Base-by-base conservation (phyloP, 2,797 vertebrate species). In the Rachycentron canadum region DNA sequence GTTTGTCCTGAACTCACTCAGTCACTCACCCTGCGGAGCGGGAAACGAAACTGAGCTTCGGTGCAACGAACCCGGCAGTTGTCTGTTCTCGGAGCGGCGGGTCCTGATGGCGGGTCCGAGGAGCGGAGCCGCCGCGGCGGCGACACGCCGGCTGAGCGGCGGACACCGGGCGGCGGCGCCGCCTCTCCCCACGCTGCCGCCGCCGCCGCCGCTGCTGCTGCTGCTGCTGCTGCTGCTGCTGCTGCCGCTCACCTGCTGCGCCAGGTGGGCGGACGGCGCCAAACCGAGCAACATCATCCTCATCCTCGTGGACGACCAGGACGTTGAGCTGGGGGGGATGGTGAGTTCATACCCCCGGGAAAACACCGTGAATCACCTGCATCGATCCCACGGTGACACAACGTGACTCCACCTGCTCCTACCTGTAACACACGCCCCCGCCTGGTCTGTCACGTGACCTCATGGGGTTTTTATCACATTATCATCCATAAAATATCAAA, bases 271-370 rank as follows among this genome's bases (percentile, higher is more conserved):
- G 50, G 70, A 45, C 4, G 9, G 81, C 3, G 52, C 9, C 38
- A 90, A 88, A 38, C 67, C 49, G 11, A 92, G 83, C 84, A 96
- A 96, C 88, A 84, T 96, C 65, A 47, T 96, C 23, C 87, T 96
- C 10, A 94, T 96, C 73, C 82, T 96, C 16, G 83, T 93, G 16
- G 96, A 96, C 79, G 96, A 96, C 76, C 96, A 96, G 91, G 96
- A 96, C 19, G 81, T 94, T 0, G 55, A 71, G 41, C 89, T 96
- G 32, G 95, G 95, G 16, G 96, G 96, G 19, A 90, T 96, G 96
- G 96, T 96, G 87, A 95, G 94, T 84, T 0, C 13, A 23, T 9
- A 7, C 36, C 2, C 17, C 36, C 7, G 23, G 30, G 32, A 32
- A 65, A 73, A 56, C 12, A n/a, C n/a, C 5, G 13, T 21, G 13